These are phyloP conservation scores for Scolopax bukidnonensis DNA, from an alignment of 2,797 vertebrate species.

Conservation along the genomic window DNA sequence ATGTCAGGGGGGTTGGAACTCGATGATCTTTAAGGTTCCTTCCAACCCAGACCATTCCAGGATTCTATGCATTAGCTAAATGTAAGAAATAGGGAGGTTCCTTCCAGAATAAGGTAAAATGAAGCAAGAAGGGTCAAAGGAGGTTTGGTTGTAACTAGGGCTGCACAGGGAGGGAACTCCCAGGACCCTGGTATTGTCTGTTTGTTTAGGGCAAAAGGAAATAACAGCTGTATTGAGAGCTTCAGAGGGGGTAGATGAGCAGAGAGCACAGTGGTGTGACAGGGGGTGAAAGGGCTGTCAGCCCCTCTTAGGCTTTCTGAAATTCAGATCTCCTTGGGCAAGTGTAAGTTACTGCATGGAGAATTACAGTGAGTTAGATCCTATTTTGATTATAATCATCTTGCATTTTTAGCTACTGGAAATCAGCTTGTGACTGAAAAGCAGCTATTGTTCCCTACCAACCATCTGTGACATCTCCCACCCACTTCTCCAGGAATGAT, in stretches of 20 bases:
- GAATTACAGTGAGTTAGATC: not conserved
- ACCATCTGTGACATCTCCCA: conserved; percentile 8
- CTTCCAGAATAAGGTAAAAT: not conserved
- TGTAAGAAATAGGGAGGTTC: not conserved
- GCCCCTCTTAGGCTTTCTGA: not conserved
- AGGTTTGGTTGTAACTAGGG: not conserved
- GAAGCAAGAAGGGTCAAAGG: not conserved
- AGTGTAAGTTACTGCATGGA: not conserved
- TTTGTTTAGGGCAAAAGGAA: not conserved
- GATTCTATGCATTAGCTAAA: not conserved
- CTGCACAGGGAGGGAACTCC: not conserved
- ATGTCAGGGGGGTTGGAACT: not conserved
- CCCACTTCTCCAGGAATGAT: not conserved
- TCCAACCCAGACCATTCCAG: not conserved
- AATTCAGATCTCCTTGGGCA: not conserved
- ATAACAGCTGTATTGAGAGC: not conserved
- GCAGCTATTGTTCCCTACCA: conserved; percentile 18
- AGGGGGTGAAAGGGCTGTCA: not conserved
- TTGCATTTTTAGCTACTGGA: conserved; percentile 30
- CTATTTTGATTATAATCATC: not conserved
- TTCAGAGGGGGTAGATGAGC: not conserved
- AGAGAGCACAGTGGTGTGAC: not conserved
- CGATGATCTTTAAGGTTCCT: not conserved
- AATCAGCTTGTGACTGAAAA: conserved; percentile 22
- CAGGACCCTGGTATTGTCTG: not conserved